phyloP scores from a whole-genome alignment of 2,797 vertebrate genomes.

The Eurystomus glaucurus region DNA sequence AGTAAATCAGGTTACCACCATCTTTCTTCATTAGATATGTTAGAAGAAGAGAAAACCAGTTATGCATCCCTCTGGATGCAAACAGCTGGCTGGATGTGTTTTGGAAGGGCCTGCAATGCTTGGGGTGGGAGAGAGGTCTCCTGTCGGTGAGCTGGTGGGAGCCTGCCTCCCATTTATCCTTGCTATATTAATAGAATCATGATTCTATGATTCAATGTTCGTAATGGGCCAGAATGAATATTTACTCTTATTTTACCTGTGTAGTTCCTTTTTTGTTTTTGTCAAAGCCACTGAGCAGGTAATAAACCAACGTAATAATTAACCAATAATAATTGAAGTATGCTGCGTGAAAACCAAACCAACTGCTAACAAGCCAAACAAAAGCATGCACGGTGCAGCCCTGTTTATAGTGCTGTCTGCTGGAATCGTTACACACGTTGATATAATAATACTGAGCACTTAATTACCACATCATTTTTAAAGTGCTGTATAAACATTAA shows the following conservation, averaged over 20 bases:
- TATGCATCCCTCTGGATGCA: not conserved
- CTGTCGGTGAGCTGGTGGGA: not conserved
- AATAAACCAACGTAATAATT: conserved; percentile 48
- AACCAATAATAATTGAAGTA: conserved; percentile 49
- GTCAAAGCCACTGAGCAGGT: conserved; percentile 35
- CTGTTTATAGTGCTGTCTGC: conserved; percentile 63
- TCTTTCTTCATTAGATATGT: not conserved
- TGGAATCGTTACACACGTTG: conserved; percentile 59
- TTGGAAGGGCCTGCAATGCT: not conserved
- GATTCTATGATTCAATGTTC: not conserved
- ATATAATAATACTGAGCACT: conserved; percentile 70
- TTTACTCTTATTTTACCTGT: not conserved
- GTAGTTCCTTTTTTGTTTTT: conserved; percentile 14
- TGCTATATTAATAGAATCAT: not conserved
- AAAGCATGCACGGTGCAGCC: not conserved
- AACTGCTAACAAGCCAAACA: conserved; percentile 59
- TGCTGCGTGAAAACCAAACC: conserved; percentile 51
- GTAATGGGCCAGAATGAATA: not conserved
- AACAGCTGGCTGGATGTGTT: not conserved
- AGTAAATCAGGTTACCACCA: not conserved
- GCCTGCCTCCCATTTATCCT: not conserved
- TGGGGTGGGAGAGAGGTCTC: not conserved
- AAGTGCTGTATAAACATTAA: conserved; percentile 66
- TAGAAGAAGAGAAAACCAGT: not conserved
- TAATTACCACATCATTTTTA: conserved; percentile 71